These are phyloP conservation scores for Mactra quadrangularis DNA, from an alignment of 1,140 invertebrate genomes.

Conservation along the genomic window DNA sequence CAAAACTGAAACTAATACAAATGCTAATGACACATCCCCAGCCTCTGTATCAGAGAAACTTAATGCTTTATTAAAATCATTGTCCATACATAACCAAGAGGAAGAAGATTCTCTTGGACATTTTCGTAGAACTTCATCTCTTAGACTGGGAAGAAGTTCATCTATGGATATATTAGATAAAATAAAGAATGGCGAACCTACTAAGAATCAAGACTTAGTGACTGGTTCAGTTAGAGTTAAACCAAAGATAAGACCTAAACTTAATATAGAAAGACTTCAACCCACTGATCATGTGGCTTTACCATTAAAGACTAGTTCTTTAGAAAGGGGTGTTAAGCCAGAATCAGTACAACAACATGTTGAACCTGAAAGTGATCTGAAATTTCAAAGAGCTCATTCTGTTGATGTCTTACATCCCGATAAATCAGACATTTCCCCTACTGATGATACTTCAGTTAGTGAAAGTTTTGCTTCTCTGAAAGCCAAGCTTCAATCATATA, in stretches of 20 bases:
- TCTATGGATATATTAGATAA: conserved; percentile 65
- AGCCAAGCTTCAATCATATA: conserved; percentile 78
- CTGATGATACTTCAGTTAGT: conserved; percentile 57
- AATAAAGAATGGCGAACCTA: conserved; percentile 13
- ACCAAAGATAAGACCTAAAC: conserved; percentile 35
- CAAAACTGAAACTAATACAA: conserved; percentile 1
- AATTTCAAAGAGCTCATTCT: conserved; percentile 65
- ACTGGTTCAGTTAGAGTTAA: conserved; percentile 54
- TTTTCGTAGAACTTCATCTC: conserved; percentile 71
- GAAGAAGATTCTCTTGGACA: conserved; percentile 57
- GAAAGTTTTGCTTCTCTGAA: conserved; percentile 79
- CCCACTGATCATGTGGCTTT: conserved; percentile 36
- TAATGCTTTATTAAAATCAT: conserved; percentile 74
- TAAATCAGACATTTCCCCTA: conserved; percentile 23
- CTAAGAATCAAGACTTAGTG: conserved; percentile 48
- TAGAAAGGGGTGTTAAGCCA: conserved; percentile 23
- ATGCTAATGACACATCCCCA: conserved; percentile 64
- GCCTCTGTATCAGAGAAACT: conserved; percentile 78
- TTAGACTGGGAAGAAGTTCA: conserved; percentile 66
- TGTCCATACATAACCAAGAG: conserved; percentile 67
- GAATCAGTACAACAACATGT: background rate
- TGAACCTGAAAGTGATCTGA: background rate
- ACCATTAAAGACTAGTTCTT: conserved; percentile 34
- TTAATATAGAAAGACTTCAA: conserved; percentile 30
- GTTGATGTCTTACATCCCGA: conserved; percentile 64